These are phyloP conservation scores for Heteromormyrus szaboi DNA, from an alignment of 2,797 vertebrate genomes.

Conservation along the genomic window DNA sequence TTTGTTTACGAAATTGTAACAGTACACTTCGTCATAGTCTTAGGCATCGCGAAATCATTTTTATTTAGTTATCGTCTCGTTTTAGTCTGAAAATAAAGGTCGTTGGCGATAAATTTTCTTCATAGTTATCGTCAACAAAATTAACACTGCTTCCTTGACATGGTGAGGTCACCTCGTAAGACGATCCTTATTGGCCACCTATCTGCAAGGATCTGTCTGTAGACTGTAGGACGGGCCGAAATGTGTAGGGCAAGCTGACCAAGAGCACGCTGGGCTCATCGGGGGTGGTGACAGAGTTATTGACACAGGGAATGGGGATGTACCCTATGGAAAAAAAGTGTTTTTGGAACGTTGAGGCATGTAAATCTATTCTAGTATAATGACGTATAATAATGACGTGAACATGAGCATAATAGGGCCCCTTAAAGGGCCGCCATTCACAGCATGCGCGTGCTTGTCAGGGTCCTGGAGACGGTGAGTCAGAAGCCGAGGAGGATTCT, in stretches of 20 bases:
- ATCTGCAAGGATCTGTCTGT: background rate
- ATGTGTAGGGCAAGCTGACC: background rate
- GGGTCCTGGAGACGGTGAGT: constrained; percentile 35
- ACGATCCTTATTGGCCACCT: background rate
- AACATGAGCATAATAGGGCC: background rate
- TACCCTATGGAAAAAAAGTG: background rate
- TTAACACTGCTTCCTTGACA: background rate
- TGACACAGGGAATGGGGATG: background rate
- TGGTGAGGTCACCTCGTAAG: background rate
- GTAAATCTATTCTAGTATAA: background rate
- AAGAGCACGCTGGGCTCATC: background rate
- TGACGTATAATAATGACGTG: background rate
- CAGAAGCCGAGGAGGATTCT: constrained; percentile 31
- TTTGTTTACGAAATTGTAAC: too few relatives aligned
- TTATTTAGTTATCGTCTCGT: background rate
- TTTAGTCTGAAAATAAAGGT: background rate
- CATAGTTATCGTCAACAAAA: too few relatives aligned
- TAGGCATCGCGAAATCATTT: too few relatives aligned
- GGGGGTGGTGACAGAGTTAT: background rate
- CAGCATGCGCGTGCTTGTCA: constrained; percentile 20
- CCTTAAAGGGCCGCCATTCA: background rate
- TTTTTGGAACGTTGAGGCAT: background rate
- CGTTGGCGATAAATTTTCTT: too few relatives aligned
- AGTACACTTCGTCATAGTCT: too few relatives aligned
- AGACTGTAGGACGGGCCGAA: background rate